Evolutionary conservation across 2,113 vertebrate species (phyloP).

Genomic region (Toxotes jaculatrix): DNA sequence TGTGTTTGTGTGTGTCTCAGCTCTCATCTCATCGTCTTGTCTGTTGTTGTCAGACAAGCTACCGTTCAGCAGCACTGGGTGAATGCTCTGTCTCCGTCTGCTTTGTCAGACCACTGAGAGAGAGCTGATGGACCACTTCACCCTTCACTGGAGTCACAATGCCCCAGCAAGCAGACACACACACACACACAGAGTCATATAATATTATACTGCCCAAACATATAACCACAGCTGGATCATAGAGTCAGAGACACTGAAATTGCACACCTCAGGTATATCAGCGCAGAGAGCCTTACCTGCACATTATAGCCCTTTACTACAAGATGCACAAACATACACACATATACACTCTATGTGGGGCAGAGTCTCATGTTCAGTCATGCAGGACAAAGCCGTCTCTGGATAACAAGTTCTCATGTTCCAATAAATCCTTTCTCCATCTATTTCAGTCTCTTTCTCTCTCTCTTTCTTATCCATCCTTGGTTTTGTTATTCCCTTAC

Average conservation of each 20-base stretch:
- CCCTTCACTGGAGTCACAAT: constrained; percentile 66
- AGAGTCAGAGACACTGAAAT: constrained; percentile 17
- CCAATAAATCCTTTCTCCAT: constrained; percentile 61
- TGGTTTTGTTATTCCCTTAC: not conserved
- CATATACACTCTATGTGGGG: constrained; percentile 1
- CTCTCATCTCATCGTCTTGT: constrained; percentile 20
- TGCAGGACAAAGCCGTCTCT: constrained; percentile 75
- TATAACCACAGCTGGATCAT: not conserved
- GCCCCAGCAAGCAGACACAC: constrained; percentile 28
- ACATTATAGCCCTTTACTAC: constrained; percentile 46
- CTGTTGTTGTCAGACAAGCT: constrained; percentile 60
- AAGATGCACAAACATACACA: constrained; percentile 4
- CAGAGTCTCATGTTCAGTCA: constrained; percentile 59
- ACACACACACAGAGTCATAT: constrained; percentile 11
- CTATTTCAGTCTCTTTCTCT: constrained; percentile 19
- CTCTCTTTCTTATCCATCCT: not conserved
- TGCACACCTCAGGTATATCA: constrained; percentile 14
- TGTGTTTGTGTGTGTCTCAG: not conserved
- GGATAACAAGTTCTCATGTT: constrained; percentile 60
- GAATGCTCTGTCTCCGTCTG: constrained; percentile 50
- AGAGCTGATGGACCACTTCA: constrained; percentile 67
- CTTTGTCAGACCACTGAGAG: constrained; percentile 50
- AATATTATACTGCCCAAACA: constrained; percentile 6
- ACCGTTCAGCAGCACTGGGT: constrained; percentile 53
- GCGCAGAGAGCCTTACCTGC: constrained; percentile 35